A percentile compares a stretch with the other conserved stretches of the same genome.
Conservation (phyloP, 2,113 vertebrate species). For the Laticauda laticaudata region DNA sequence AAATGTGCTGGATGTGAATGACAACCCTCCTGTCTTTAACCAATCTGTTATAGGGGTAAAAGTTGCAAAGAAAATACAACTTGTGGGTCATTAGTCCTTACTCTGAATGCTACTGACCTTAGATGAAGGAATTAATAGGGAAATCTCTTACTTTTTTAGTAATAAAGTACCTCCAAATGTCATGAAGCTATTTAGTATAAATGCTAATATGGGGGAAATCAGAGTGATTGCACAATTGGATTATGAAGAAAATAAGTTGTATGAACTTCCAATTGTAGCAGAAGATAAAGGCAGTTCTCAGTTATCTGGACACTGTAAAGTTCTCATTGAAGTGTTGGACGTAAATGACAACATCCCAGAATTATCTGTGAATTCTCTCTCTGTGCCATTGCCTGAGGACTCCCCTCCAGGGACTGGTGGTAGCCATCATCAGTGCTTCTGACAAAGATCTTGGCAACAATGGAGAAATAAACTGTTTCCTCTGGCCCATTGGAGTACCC, state of each 20-base stretch:
- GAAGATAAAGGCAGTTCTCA: background rate
- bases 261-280: background rate
- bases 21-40: background rate
- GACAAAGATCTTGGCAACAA: background rate
- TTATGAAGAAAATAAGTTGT: background rate
- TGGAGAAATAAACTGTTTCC: background rate
- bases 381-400: background rate
- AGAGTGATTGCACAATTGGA: background rate
- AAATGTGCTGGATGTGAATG: background rate
- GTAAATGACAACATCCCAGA: background rate
- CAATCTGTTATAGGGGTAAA: background rate
- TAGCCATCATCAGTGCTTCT: background rate
- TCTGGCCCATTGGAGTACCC: background rate
- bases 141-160: background rate
- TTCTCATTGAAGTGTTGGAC: background rate
- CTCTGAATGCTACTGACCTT: background rate
- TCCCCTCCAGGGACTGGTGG: background rate
- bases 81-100: background rate
- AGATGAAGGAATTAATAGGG: background rate
- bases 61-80: background rate
- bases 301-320: background rate
- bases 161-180: rapidly evolving
- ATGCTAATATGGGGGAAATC: background rate
- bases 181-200: background rate
- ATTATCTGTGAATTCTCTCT: background rate